These are phyloP conservation scores for Emydura subglobosa DNA, from an alignment of 2,113 vertebrate species.

Conservation along the genomic window DNA sequence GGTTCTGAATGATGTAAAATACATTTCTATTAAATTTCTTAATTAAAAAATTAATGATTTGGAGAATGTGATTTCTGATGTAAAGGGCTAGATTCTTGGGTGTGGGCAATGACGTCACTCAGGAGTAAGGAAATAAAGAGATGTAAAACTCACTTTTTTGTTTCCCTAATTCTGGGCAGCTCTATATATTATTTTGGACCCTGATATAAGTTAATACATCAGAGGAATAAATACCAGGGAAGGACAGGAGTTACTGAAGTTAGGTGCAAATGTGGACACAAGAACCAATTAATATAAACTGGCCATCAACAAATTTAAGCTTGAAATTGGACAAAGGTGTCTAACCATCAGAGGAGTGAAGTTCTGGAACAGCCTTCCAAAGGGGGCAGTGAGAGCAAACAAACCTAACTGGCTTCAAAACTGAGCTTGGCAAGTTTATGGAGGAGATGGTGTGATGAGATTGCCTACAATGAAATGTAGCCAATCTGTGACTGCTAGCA, in stretches of 20 bases:
- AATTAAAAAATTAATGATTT: neutral
- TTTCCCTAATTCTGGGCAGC: neutral
- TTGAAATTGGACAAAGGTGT: neutral
- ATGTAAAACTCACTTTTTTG: neutral
- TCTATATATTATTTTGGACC: neutral
- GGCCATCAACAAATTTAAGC: neutral
- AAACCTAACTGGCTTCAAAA: neutral
- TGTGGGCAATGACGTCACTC: neutral
- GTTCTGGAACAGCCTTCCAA: neutral
- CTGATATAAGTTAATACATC: neutral
- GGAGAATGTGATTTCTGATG: neutral
- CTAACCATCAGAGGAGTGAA: neutral
- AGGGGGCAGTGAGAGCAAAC: neutral
- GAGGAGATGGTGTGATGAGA: neutral
- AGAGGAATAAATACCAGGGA: neutral
- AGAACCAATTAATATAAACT: neutral
- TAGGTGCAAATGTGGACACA: neutral
- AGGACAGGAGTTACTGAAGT: neutral
- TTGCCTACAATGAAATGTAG: neutral
- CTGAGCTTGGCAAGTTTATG: neutral
- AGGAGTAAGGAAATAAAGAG: neutral
- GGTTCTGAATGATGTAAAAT: neutral
- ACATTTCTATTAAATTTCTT: neutral
- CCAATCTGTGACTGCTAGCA: neutral
- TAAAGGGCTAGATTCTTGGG: neutral